These are phyloP conservation scores for Tapirus terrestris DNA, from an alignment of 2,113 vertebrate species.

Conservation along the genomic window DNA sequence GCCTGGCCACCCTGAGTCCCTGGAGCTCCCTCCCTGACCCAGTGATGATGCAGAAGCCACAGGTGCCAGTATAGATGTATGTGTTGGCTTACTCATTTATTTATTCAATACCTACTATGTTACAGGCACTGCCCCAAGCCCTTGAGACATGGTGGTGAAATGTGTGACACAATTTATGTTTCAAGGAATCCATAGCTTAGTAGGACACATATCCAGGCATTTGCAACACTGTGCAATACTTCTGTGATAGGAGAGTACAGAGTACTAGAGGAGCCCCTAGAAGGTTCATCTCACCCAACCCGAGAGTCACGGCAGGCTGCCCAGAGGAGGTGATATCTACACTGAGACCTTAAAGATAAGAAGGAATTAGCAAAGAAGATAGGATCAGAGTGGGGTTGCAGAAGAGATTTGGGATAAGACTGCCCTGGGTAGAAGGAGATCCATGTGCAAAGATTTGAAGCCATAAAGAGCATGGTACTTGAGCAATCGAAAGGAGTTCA, in stretches of 20 bases:
- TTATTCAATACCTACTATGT: not conserved
- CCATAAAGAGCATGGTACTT: not conserved
- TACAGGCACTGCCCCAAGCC: not conserved
- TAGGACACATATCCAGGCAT: not conserved
- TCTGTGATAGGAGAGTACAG: not conserved
- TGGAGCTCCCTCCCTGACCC: not conserved
- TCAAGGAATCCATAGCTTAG: not conserved
- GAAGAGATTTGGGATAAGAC: not conserved
- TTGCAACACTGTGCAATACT: not conserved
- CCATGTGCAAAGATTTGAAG: not conserved
- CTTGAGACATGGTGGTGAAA: not conserved
- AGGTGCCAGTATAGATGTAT: not conserved
- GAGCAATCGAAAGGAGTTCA: not conserved
- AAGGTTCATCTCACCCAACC: not conserved
- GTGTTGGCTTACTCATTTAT: not conserved
- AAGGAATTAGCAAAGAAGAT: not conserved
- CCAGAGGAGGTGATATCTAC: not conserved
- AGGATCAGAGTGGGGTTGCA: not conserved
- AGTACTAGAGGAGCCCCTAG: not conserved
- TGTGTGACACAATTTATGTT: not conserved
- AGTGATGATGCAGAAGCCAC: rapidly evolving
- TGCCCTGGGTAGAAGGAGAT: not conserved
- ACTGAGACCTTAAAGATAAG: not conserved
- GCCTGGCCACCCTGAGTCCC: not conserved
- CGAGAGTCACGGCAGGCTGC: not conserved